Evolutionary conservation across 2,113 vertebrate genomes (phyloP).

Genomic region (Leptosomus discolor): DNA sequence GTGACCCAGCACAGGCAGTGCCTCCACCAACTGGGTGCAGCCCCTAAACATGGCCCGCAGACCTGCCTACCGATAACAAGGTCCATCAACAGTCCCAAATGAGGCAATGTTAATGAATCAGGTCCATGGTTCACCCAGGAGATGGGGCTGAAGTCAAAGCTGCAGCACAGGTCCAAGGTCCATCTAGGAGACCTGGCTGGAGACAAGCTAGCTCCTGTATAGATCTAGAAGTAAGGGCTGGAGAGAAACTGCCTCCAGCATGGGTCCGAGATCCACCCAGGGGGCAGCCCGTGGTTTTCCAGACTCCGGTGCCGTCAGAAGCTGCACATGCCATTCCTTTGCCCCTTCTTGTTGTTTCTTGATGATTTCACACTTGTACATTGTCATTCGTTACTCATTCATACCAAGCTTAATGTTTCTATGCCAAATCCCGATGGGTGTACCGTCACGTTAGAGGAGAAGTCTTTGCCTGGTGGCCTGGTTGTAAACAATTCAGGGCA

Average conservation of each 20-base stretch:
- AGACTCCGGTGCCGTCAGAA: not conserved
- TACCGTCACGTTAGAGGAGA: accelerated
- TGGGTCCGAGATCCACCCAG: not conserved
- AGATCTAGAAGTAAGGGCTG: not conserved
- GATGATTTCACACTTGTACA: not conserved
- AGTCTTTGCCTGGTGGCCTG: not conserved
- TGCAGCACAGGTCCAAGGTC: accelerated
- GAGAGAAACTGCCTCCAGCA: not conserved
- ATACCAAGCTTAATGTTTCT: not conserved
- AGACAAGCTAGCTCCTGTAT: not conserved
- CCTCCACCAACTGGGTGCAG: not conserved
- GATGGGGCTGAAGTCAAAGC: not conserved
- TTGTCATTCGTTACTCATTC: not conserved
- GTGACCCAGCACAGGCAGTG: not conserved
- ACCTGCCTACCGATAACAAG: not conserved
- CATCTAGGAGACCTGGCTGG: not conserved
- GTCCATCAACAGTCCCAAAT: not conserved
- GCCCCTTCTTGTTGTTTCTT: not conserved
- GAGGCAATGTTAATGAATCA: not conserved
- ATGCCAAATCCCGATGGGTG: not conserved
- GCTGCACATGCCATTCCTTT: not conserved
- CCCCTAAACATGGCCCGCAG: not conserved
- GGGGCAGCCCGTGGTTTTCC: not conserved
- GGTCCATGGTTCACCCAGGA: not conserved
- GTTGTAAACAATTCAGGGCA: not conserved